These are phyloP conservation scores for Idaea dimidiata DNA, from an alignment of 2,888 invertebrate genomes.

Conservation along the genomic window DNA sequence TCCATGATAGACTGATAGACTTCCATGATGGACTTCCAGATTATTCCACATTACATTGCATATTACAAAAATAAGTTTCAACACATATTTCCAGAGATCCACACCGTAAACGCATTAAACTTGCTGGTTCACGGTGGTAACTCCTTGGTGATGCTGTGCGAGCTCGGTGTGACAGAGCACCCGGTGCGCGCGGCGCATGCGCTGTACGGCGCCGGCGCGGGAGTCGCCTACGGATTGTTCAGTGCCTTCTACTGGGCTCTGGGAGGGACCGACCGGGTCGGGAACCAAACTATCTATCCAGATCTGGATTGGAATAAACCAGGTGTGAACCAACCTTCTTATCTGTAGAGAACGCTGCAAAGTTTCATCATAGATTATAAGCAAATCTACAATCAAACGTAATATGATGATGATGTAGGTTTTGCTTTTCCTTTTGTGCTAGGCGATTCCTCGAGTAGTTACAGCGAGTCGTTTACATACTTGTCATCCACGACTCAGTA, in stretches of 20 bases:
- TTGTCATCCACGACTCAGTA: too few relatives aligned
- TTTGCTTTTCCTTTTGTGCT: too few relatives aligned
- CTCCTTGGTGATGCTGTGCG: conserved; percentile 86
- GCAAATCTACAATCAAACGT: too few relatives aligned
- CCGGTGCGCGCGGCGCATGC: conserved; percentile 85
- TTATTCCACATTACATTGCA: too few relatives aligned
- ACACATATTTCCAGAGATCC: conserved; percentile 70
- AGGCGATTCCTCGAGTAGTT: too few relatives aligned
- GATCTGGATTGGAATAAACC: conserved; percentile 89
- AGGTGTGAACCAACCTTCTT: conserved; percentile 34
- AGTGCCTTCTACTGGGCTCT: conserved; percentile 73
- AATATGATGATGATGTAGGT: too few relatives aligned
- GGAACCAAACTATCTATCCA: conserved; percentile 85
- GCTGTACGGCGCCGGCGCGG: conserved; percentile 82
- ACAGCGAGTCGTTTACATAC: too few relatives aligned
- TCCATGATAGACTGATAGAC: too few relatives aligned
- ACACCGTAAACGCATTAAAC: conserved; percentile 84
- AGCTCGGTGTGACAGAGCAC: conserved; percentile 86
- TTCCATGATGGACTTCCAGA: too few relatives aligned
- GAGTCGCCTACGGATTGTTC: conserved; percentile 75
- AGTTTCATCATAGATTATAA: neutral
- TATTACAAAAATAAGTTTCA: neutral
- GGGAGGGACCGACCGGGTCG: conserved; percentile 74
- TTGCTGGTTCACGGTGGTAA: conserved; percentile 88
- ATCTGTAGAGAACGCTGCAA: neutral